These are phyloP conservation scores for Petromus typicus DNA, from an alignment of 2,113 vertebrate genomes.

Conservation along the genomic window DNA sequence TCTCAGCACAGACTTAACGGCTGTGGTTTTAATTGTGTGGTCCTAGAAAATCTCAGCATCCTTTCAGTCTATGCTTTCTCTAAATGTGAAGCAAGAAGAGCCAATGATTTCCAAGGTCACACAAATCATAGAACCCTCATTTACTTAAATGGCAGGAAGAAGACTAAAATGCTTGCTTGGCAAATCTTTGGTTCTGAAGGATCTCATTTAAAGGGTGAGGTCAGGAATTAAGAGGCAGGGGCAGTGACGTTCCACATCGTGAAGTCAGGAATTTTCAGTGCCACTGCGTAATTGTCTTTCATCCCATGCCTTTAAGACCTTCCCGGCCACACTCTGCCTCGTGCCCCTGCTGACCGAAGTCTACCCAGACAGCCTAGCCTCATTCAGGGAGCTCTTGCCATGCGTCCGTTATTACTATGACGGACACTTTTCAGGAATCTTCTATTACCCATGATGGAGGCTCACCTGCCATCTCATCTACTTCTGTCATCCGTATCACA, in stretches of 20 bases:
- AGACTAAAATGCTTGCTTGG: not conserved
- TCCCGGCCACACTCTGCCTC: not conserved
- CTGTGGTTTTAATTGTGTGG: not conserved
- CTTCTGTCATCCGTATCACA: not conserved
- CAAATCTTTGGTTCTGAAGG: not conserved
- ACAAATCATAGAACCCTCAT: not conserved
- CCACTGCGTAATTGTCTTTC: not conserved
- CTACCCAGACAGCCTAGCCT: not conserved
- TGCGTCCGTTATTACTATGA: not conserved
- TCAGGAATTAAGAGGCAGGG: not conserved
- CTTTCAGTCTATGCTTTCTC: slow-evolving; percentile 1
- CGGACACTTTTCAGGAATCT: not conserved
- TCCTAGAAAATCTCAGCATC: not conserved
- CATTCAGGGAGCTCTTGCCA: not conserved
- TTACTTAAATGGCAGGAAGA: not conserved
- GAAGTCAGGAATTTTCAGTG: not conserved
- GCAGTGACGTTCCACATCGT: not conserved
- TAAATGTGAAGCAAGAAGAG: not conserved
- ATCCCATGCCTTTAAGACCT: not conserved
- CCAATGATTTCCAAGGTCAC: not conserved
- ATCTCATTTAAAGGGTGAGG: not conserved
- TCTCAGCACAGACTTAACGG: no score
- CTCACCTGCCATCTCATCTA: not conserved
- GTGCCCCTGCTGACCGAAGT: not conserved
- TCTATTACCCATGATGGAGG: not conserved